Evolutionary conservation across 2,888 invertebrate genomes (phyloP).

Genomic region (Cerceris rybyensis): DNA sequence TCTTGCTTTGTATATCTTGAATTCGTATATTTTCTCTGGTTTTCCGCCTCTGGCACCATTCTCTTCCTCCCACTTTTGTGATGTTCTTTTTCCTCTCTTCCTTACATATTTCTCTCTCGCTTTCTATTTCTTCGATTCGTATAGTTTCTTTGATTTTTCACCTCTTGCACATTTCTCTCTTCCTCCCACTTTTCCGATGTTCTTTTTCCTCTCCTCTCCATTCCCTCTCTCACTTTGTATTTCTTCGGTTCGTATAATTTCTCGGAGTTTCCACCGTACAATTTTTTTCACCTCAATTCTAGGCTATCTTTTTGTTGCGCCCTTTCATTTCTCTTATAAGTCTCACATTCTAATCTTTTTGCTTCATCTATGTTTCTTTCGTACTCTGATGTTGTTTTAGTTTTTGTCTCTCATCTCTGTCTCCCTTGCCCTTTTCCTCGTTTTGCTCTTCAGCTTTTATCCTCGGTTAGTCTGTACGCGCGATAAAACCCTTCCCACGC

Average conservation of each 20-base stretch:
- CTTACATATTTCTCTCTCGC: too few relatives aligned
- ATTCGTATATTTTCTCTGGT: too few relatives aligned
- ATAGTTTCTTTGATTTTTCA: too few relatives aligned
- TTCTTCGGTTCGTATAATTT: constrained; percentile 12
- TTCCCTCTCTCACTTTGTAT: background rate
- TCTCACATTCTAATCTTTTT: background rate
- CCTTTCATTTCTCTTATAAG: background rate
- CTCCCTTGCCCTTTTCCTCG: constrained; percentile 16
- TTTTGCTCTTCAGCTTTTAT: constrained; percentile 30
- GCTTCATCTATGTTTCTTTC: constrained; percentile 12
- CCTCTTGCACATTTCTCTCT: too few relatives aligned
- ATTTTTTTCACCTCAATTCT: background rate
- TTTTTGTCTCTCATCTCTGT: background rate
- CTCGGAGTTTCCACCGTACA: constrained; percentile 7
- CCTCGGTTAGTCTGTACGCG: constrained; percentile 19
- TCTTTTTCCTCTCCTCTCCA: background rate
- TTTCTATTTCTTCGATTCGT: too few relatives aligned
- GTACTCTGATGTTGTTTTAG: background rate
- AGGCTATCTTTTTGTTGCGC: background rate
- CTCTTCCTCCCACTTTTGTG: too few relatives aligned
- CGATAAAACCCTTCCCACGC: constrained; percentile 60
- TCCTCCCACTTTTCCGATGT: too few relatives aligned
- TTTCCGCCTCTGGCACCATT: too few relatives aligned
- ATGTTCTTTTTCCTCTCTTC: too few relatives aligned
- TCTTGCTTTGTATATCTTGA: too few relatives aligned